Evolutionary conservation across 2,888 invertebrate genomes (phyloP).

Genomic region (Lasiommata megera): DNA sequence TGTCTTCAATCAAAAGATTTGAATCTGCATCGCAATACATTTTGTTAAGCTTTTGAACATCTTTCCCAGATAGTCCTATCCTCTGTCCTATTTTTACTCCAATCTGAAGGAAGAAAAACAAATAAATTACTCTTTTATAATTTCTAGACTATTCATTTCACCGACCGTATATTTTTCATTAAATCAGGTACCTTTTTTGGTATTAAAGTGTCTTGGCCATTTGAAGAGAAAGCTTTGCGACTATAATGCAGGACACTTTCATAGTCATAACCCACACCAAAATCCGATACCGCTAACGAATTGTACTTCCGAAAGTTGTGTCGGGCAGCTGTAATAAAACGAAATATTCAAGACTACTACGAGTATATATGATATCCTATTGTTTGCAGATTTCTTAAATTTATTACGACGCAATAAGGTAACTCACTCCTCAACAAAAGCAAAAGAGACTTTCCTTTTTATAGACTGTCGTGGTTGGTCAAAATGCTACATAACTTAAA

Average conservation of each 20-base stretch:
- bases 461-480: not conserved
- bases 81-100: slow-evolving; percentile 81
- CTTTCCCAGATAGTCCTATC: slow-evolving; percentile 79
- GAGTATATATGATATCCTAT: too few species aligned
- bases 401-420: too few species aligned
- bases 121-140: not conserved
- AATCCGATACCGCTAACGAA: slow-evolving; percentile 83
- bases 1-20: slow-evolving; percentile 45
- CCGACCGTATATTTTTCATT: not conserved
- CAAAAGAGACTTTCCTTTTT: not conserved
- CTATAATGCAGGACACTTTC: slow-evolving; percentile 89
- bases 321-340: slow-evolving; percentile 56
- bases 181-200: slow-evolving; percentile 76
- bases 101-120: slow-evolving; percentile 42
- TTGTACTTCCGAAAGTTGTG: slow-evolving; percentile 85
- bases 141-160: too few species aligned
- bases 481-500: not conserved
- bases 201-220: slow-evolving; percentile 85
- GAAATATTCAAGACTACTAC: not conserved
- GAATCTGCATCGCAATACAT: slow-evolving; percentile 80
- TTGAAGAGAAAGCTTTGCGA: slow-evolving; percentile 85
- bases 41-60: slow-evolving; percentile 77
- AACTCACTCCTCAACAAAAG: too few species aligned
- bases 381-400: too few species aligned
- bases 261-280: slow-evolving; percentile 86